A percentile compares a stretch with the other conserved stretches of the same genome.
Conservation (phyloP, 1,140 invertebrate species). For the Lepidurus packardi region DNA sequence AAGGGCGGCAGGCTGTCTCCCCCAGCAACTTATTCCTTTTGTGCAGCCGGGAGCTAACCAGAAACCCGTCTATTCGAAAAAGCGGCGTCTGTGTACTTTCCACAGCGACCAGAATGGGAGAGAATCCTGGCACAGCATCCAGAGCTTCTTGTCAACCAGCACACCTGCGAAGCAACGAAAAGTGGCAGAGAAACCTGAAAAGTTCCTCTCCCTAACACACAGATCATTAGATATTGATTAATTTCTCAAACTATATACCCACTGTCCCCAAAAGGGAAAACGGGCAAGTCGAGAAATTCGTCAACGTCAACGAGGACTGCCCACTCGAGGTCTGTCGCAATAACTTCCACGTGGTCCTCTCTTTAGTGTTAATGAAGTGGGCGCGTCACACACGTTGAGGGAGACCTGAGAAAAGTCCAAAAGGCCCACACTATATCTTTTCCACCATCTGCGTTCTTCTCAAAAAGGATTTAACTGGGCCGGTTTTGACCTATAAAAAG, state of each 20-base stretch:
- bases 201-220: background rate
- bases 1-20: conserved; percentile 17
- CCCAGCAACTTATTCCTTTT: background rate
- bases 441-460: background rate
- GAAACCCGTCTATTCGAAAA: no score
- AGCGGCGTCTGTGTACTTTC: no score
- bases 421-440: background rate
- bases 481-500: background rate
- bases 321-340: background rate
- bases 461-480: background rate
- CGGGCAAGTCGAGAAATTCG: background rate
- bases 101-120: background rate
- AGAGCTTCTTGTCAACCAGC: background rate
- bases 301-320: background rate
- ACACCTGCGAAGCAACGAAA: background rate
- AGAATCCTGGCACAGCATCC: conserved; percentile 7
- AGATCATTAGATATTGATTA: conserved; percentile 9
- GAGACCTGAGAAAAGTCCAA: background rate
- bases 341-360: conserved; percentile 19
- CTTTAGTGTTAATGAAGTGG: conserved; percentile 4
- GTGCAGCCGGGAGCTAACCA: background rate
- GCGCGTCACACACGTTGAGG: background rate
- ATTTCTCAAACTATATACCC: background rate
- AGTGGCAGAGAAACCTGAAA: background rate
- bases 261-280: background rate